A percentile compares a stretch with the other conserved stretches of the same genome.
Evolutionary conservation across 2,797 vertebrate genomes (phyloP).

Genomic region (Cryptoblepharus egeriae): DNA sequence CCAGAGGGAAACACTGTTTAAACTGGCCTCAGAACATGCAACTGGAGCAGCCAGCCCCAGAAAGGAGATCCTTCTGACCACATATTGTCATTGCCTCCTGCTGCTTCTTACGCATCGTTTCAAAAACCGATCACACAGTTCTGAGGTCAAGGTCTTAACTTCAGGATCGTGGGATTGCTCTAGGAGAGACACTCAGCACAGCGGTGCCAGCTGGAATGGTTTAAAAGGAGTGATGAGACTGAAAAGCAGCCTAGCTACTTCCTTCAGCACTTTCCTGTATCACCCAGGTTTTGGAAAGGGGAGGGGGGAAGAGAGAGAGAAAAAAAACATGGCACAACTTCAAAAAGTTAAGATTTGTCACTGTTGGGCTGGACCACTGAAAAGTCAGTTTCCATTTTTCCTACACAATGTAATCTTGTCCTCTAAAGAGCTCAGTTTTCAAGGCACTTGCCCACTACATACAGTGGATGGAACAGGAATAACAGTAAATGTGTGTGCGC

Average conservation of each 20-base stretch:
- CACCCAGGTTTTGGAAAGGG: neutral
- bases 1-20: conserved; percentile 12
- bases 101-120: conserved; percentile 16
- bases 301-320: no score
- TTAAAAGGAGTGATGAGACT: neutral
- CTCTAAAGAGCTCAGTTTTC: neutral
- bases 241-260: conserved; percentile 10
- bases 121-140: conserved; percentile 7
- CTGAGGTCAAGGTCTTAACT: conserved; percentile 40
- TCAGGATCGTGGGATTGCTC: conserved; percentile 59
- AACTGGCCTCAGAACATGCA: conserved; percentile 19
- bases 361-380: neutral
- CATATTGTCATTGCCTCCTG: conserved; percentile 56
- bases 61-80: conserved; percentile 38
- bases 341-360: neutral
- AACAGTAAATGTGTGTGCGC: neutral
- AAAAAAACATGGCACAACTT: no score
- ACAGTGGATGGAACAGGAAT: neutral
- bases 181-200: neutral
- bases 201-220: conserved; percentile 64
- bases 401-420: neutral
- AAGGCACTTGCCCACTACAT: neutral
- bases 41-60: conserved; percentile 42
- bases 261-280: neutral
- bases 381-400: neutral